A percentile compares a stretch with the other conserved stretches of the same genome.
phyloP scores from a whole-genome alignment of 2,888 invertebrate genomes.

The Aleiodes alternator region DNA sequence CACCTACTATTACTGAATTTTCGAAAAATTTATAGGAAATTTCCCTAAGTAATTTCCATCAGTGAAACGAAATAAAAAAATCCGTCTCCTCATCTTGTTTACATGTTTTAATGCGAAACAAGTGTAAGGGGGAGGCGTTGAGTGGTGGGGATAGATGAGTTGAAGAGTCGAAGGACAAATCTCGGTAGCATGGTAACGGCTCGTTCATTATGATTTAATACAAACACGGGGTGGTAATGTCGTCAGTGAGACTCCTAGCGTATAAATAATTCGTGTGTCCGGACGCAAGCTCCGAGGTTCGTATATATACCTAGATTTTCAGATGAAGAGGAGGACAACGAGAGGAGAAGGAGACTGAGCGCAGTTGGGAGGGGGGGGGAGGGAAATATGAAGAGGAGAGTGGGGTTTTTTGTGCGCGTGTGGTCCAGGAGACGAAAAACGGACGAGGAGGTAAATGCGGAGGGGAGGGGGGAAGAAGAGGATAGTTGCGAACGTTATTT shows the following conservation, averaged over 20 bases:
- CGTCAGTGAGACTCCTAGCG: slow-evolving; percentile 74
- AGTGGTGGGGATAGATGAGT: slow-evolving; percentile 41
- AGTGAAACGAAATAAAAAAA: neutral
- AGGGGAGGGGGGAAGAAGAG: slow-evolving; percentile 55
- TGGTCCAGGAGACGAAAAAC: slow-evolving; percentile 44
- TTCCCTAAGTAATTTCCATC: no score
- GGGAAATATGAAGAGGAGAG: slow-evolving; percentile 47
- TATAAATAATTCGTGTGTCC: slow-evolving; percentile 75
- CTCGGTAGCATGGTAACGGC: slow-evolving; percentile 70
- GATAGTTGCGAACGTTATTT: slow-evolving; percentile 60
- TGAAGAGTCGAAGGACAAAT: slow-evolving; percentile 68
- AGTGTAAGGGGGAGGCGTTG: slow-evolving; percentile 18
- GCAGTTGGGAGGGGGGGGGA: no score
- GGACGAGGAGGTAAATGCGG: slow-evolving; percentile 32
- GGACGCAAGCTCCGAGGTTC: slow-evolving; percentile 72
- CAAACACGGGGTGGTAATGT: slow-evolving; percentile 75
- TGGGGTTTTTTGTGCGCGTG: slow-evolving; percentile 8
- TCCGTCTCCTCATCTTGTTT: slow-evolving; percentile 27
- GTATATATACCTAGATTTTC: slow-evolving; percentile 49
- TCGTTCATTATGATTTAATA: slow-evolving; percentile 76
- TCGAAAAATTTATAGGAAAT: neutral
- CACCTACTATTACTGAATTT: no score
- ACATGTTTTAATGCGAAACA: neutral
- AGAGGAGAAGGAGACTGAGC: slow-evolving; percentile 47
- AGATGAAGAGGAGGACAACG: slow-evolving; percentile 45